Evolutionary conservation across 1,140 invertebrate genomes (phyloP).

Genomic region (Sycobia sp.): DNA sequence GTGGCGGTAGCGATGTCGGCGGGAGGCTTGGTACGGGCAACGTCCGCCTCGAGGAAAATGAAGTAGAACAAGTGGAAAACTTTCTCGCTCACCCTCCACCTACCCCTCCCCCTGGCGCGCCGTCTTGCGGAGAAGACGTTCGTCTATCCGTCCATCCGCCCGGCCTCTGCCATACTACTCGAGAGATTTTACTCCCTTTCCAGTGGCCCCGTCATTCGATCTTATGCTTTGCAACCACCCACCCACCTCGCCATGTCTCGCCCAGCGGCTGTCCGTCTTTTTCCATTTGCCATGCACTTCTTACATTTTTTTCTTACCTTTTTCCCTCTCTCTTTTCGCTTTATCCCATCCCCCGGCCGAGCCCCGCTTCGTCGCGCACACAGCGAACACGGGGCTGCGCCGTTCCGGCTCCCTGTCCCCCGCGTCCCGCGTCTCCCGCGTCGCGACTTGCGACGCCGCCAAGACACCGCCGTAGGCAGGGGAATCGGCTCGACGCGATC

Average conservation of each 20-base stretch:
- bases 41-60: too few relatives aligned
- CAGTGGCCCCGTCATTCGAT: constrained; percentile 24
- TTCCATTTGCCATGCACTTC: constrained; percentile 8
- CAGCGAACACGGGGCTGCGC: too few relatives aligned
- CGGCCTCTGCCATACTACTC: too few relatives aligned
- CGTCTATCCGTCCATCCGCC: constrained; percentile 17
- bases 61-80: constrained; percentile 3
- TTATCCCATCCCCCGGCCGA: background rate
- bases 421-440: too few relatives aligned
- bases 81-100: constrained; percentile 1
- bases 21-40: background rate
- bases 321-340: too few relatives aligned
- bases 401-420: too few relatives aligned
- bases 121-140: constrained; percentile 13
- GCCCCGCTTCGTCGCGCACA: too few relatives aligned
- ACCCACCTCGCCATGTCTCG: too few relatives aligned
- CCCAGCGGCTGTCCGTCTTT: background rate
- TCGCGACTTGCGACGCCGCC: too few relatives aligned
- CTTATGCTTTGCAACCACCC: constrained; percentile 15
- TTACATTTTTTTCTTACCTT: constrained; percentile 8
- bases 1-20: background rate
- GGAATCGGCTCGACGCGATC: too few relatives aligned
- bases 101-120: background rate
- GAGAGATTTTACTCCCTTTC: constrained; percentile 33
- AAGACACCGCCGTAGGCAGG: too few relatives aligned